Conservation (phyloP, 1,140 invertebrate species). For the Magallana ariakensis region DNA sequence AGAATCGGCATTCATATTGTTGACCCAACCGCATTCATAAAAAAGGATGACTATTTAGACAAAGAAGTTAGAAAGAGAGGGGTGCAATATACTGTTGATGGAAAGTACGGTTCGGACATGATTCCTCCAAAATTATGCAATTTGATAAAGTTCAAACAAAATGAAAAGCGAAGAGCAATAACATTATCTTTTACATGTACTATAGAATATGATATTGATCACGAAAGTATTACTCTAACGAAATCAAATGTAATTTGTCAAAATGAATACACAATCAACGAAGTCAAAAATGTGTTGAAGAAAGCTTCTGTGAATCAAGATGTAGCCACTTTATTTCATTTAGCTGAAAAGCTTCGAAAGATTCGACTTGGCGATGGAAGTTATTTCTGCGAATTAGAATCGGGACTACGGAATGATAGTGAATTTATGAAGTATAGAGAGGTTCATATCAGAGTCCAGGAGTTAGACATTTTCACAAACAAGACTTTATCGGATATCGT, state of each 20-base stretch:
- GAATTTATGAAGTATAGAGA: not conserved
- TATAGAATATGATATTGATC: not conserved
- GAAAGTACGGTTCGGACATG: constrained; percentile 72
- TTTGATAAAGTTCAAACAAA: not conserved
- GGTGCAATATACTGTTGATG: constrained; percentile 69
- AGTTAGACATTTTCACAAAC: not conserved
- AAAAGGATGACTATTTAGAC: constrained; percentile 67
- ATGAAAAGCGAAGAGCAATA: not conserved
- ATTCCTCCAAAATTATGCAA: constrained; percentile 75
- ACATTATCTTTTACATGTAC: not conserved
- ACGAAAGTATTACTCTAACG: not conserved
- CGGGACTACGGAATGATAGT: not conserved
- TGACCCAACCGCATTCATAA: constrained; percentile 72
- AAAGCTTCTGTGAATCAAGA: too few relatives aligned
- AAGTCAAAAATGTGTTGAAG: not conserved
- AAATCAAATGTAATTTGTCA: not conserved
- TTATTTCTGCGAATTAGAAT: constrained; percentile 6
- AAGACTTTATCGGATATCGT: not conserved
- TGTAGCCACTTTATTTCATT: not conserved
- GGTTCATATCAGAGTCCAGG: not conserved
- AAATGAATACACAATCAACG: not conserved
- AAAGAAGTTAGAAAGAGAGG: constrained; percentile 70
- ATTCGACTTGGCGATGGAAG: not conserved
- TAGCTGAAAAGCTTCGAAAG: not conserved
- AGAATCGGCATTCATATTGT: constrained; percentile 75